Percentiles rank a stretch among this genome's conserved stretches.
phyloP scores from a whole-genome alignment of 2,797 vertebrate species.

The Sebastes taczanowskii region DNA sequence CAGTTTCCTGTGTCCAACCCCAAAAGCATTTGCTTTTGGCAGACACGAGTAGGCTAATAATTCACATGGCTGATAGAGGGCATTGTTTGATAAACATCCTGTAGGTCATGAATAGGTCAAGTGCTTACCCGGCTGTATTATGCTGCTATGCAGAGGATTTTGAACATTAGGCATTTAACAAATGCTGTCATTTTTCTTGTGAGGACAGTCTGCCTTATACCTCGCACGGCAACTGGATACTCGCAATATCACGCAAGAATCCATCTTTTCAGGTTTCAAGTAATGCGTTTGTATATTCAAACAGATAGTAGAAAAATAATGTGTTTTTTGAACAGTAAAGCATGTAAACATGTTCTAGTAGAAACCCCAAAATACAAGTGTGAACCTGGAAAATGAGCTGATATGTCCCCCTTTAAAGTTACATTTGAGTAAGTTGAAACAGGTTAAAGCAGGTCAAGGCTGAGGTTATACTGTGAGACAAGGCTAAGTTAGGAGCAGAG shows the following conservation, averaged over 20 bases:
- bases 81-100: neutral
- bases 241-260: neutral
- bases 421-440: neutral
- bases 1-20: neutral
- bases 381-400: neutral
- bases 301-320: too few species aligned
- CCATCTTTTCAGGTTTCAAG: neutral
- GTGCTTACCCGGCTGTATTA: neutral
- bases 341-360: too few species aligned
- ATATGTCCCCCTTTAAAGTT: neutral
- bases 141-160: neutral
- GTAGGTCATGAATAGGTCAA: neutral
- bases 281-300: too few species aligned
- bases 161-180: neutral
- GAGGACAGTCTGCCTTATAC: neutral
- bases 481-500: conserved; percentile 12
- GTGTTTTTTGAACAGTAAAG: too few species aligned
- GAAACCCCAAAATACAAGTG: too few species aligned
- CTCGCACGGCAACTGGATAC: neutral
- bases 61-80: neutral
- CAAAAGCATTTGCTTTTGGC: neutral
- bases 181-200: neutral
- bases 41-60: neutral
- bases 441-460: neutral
- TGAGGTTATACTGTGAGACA: conserved; percentile 3